Conservation (phyloP, 2,888 invertebrate genomes). For the Plutella xylostella region DNA sequence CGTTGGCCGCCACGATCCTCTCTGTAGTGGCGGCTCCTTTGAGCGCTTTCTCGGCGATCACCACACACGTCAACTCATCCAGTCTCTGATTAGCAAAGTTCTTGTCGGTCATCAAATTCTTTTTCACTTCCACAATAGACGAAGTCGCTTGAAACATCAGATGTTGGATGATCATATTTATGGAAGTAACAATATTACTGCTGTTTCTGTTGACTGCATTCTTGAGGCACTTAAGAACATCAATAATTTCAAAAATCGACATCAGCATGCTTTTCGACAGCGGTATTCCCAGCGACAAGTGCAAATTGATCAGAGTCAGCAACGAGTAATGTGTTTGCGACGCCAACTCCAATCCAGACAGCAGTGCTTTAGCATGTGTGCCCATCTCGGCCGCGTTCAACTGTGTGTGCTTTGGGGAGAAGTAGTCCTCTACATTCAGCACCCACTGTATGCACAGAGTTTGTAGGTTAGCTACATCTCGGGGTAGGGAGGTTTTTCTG, state of each 20-base stretch:
- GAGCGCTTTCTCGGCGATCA: constrained; percentile 77
- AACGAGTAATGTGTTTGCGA: constrained; percentile 71
- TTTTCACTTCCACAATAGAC: constrained; percentile 76
- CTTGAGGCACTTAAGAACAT: constrained; percentile 83
- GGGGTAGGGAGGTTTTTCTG: constrained; percentile 70
- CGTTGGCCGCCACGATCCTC: constrained; percentile 73
- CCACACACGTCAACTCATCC: constrained; percentile 80
- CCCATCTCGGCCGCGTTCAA: constrained; percentile 57
- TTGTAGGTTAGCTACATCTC: constrained; percentile 69
- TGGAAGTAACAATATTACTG: constrained; percentile 76
- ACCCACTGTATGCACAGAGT: constrained; percentile 45
- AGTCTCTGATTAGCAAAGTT: constrained; percentile 74
- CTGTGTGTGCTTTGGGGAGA: constrained; percentile 41
- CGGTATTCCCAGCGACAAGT: constrained; percentile 77
- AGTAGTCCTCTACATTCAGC: constrained; percentile 44
- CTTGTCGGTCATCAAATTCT: constrained; percentile 72
- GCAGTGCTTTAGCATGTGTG: constrained; percentile 45
- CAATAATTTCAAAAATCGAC: constrained; percentile 82
- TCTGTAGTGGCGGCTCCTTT: constrained; percentile 74
- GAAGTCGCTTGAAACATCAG: constrained; percentile 79
- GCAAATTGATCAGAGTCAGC: constrained; percentile 73
- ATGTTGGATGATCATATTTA: constrained; percentile 84
- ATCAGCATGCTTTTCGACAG: constrained; percentile 82
- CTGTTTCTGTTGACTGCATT: constrained; percentile 76
- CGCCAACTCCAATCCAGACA: constrained; percentile 76